phyloP scores from a whole-genome alignment of 2,113 vertebrate species.

The Otis tarda region DNA sequence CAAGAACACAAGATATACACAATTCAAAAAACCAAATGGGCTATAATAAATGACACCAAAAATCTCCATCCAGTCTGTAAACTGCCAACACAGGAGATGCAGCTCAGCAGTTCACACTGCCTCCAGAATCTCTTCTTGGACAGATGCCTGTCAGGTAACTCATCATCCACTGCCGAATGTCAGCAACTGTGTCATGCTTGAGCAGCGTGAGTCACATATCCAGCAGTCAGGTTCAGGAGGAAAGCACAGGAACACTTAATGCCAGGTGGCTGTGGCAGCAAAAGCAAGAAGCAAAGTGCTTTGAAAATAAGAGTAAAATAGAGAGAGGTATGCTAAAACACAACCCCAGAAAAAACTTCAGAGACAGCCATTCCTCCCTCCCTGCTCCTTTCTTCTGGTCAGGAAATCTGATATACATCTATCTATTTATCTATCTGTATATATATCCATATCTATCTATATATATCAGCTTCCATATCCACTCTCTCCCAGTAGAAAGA shows the following conservation, averaged over 20 bases:
- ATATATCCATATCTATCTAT: neutral
- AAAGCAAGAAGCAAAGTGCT: neutral
- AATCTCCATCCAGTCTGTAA: neutral
- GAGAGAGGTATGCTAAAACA: neutral
- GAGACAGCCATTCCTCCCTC: neutral
- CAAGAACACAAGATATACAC: neutral
- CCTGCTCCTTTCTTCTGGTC: neutral
- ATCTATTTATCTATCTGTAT: neutral
- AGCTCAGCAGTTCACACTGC: neutral
- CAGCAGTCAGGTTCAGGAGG: neutral
- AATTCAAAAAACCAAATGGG: neutral
- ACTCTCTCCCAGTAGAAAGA: neutral
- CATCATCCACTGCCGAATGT: neutral
- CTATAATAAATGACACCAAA: neutral
- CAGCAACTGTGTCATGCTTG: neutral
- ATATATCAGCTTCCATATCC: neutral
- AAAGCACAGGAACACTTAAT: neutral
- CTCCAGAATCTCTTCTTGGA: neutral
- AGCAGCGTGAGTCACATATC: neutral
- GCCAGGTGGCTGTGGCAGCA: neutral
- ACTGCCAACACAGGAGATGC: neutral
- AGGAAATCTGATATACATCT: neutral
- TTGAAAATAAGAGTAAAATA: neutral
- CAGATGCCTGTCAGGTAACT: neutral
- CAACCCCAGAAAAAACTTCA: accelerated